Base-by-base conservation (phyloP, 2,797 vertebrate genomes). In the Huso huso region DNA sequence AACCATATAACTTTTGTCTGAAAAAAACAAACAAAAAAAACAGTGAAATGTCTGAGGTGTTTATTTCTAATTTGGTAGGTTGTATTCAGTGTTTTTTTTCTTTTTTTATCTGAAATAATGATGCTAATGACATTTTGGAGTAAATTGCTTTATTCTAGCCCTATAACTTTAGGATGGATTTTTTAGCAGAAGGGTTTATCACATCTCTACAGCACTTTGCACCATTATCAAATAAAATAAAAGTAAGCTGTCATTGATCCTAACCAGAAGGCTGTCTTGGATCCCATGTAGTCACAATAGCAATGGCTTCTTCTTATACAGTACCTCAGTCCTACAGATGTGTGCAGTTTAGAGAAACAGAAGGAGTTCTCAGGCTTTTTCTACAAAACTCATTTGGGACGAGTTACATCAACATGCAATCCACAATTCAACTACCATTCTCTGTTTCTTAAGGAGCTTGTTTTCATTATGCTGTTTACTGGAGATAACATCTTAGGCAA, bases 391-490 rank as follows among this genome's bases (percentile, higher is more conserved):
- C 55, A 58, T n/a, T 7, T 11, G 55, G 55, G 12, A 58, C 12
- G 12, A n/a, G 55, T 58, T 58, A 58, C 11, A n/a, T 58, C 55
- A 58, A 58, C 12, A n/a, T 7, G 1, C 55, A 7, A 58, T 58
- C 12, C 12, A n/a, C 55, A 7, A 58, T 58, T 58, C 7, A 11
- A 6, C 55, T 58, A 6, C 55, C 2, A n/a, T 58, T 58, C 15
- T 58, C 55, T n/a, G 15, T 58, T 58, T 58, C 15, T n/a, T 15
- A 58, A 58, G 55, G 12, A 13, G 15, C 12, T n/a, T 58, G 55
- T 58, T 58, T 58, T 58, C 55, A 58, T 58, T 58, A 58, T n/a
- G 12, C 55, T 58, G 55, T 58, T 58, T 58, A 58, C 55, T 11
- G 15, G 55, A 53, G 52, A 53, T 9, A 58, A n/a, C 55, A 58